Conservation (phyloP, 2,797 vertebrate species). For the Gymnoscopelus microlampas region DNA sequence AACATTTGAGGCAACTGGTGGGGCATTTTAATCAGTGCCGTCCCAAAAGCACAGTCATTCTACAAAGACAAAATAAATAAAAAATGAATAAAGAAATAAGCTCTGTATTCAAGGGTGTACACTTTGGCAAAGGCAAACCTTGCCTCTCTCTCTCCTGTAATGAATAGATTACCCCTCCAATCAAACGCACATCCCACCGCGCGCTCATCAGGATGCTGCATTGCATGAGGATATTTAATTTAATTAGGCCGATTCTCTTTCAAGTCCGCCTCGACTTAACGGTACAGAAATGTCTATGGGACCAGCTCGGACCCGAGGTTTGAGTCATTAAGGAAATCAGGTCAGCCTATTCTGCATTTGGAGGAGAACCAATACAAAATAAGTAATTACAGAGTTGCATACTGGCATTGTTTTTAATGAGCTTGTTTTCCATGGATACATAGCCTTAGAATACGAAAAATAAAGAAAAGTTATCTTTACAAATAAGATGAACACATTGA, state of each 20-base stretch:
- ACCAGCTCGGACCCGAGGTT: slow-evolving; percentile 66
- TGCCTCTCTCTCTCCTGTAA: slow-evolving; percentile 46
- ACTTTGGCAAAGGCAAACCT: slow-evolving; percentile 37
- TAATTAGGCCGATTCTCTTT: slow-evolving; percentile 79
- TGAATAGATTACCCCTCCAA: slow-evolving; percentile 67
- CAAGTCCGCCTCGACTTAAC: slow-evolving; percentile 62
- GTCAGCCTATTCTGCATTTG: slow-evolving; percentile 63
- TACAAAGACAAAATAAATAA: slow-evolving; percentile 31
- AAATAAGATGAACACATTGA: no score
- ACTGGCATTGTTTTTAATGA: slow-evolving; percentile 67
- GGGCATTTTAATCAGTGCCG: not conserved
- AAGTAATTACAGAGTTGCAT: slow-evolving; percentile 60
- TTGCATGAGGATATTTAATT: slow-evolving; percentile 70
- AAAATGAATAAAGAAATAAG: not conserved
- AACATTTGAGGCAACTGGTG: not conserved
- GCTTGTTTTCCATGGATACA: slow-evolving; percentile 44
- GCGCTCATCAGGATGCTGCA: slow-evolving; percentile 58
- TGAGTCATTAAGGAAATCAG: slow-evolving; percentile 79
- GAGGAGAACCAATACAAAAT: slow-evolving; percentile 62
- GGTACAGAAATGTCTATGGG: slow-evolving; percentile 61
- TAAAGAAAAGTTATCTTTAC: no score
- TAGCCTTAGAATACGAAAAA: slow-evolving; percentile 8
- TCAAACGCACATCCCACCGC: slow-evolving; percentile 60
- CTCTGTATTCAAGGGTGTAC: slow-evolving; percentile 21
- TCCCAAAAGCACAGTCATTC: slow-evolving; percentile 8